Evolutionary conservation across 2,888 invertebrate genomes (phyloP).

Genomic region (Chrysomela aeneicollis): DNA sequence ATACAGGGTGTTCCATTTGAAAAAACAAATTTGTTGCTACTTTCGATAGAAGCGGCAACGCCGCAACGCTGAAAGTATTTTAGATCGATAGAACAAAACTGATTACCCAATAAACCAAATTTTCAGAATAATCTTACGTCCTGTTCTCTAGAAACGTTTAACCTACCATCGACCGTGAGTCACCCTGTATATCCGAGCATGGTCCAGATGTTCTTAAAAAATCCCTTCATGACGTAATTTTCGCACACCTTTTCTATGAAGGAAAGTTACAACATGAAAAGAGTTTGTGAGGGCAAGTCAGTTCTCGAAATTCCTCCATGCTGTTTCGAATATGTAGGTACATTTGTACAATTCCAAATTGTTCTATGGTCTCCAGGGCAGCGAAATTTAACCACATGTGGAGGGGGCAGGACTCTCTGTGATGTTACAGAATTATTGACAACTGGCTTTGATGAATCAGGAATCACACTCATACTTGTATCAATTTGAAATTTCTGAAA

Average conservation of each 20-base stretch:
- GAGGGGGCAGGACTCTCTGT: conserved; percentile 29
- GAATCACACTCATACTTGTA: background rate
- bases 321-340: conserved; percentile 27
- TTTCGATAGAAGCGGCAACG: too few relatives aligned
- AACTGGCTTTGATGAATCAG: conserved; percentile 19
- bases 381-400: conserved; percentile 27
- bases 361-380: conserved; percentile 32
- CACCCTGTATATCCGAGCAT: too few relatives aligned
- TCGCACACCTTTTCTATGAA: conserved; percentile 55
- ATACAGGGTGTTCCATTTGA: too few relatives aligned
- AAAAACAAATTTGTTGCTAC: too few relatives aligned
- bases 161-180: too few relatives aligned
- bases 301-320: conserved; percentile 46
- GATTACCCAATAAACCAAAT: too few relatives aligned
- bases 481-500: too few relatives aligned
- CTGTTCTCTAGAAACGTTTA: too few relatives aligned
- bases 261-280: conserved; percentile 50
- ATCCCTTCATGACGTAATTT: conserved; percentile 55
- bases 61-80: too few relatives aligned
- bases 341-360: conserved; percentile 26
- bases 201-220: conserved; percentile 44
- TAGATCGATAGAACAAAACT: too few relatives aligned
- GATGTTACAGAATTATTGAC: conserved; percentile 31
- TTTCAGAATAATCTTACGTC: too few relatives aligned
- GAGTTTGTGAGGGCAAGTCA: conserved; percentile 46